Percentiles rank a stretch among this genome's conserved stretches.
phyloP scores from a whole-genome alignment of 2,113 vertebrate genomes.

The Nerophis ophidion region DNA sequence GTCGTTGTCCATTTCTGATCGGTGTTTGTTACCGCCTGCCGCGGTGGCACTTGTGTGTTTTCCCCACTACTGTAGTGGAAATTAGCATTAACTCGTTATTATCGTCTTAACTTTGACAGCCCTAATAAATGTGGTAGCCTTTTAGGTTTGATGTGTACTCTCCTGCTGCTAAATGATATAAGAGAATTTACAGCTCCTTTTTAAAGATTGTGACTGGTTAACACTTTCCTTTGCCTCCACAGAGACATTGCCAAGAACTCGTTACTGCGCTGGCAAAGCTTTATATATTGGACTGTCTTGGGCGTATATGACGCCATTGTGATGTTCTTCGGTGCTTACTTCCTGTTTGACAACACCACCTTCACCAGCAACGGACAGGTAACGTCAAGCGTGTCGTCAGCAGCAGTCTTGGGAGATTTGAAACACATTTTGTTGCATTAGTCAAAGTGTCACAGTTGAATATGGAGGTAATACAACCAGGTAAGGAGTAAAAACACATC shows the following conservation, averaged over 20 bases:
- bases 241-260: conserved; percentile 96
- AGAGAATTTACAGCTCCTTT: too few species aligned
- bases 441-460: background rate
- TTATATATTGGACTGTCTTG: conserved; percentile 92
- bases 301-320: conserved; percentile 89
- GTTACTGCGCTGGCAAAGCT: conserved; percentile 84
- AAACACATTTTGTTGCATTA: too few species aligned
- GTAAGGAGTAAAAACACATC: background rate
- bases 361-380: conserved; percentile 98
- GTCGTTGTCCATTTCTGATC: too few species aligned
- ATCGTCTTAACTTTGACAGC: too few species aligned
- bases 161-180: too few species aligned
- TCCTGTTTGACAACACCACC: conserved; percentile 89
- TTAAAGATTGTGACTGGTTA: too few species aligned
- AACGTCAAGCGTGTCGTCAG: conserved; percentile 23
- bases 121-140: too few species aligned
- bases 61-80: too few species aligned
- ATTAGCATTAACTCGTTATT: too few species aligned
- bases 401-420: background rate
- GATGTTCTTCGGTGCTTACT: conserved; percentile 97
- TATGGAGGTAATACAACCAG: background rate
- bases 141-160: too few species aligned
- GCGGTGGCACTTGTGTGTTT: too few species aligned
- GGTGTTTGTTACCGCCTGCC: too few species aligned
- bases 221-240: conserved; percentile 13